These are phyloP conservation scores for Scortum barcoo DNA, from an alignment of 2,113 vertebrate species.

Conservation along the genomic window DNA sequence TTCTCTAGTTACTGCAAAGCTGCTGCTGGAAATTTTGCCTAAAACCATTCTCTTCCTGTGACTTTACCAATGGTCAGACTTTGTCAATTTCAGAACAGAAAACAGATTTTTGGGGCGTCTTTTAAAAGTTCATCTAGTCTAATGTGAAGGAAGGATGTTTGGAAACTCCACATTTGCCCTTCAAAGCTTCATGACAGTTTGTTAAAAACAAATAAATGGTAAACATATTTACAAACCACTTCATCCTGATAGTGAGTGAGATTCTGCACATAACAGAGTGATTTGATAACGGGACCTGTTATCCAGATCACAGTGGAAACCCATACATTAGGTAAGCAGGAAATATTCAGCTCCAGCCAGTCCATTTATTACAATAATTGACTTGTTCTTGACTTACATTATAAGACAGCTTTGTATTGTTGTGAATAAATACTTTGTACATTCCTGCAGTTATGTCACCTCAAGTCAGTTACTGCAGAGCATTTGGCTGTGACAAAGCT, in stretches of 20 bases:
- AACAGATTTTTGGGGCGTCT: neutral
- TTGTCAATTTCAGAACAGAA: neutral
- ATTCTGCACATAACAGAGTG: no score
- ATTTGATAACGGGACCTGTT: neutral
- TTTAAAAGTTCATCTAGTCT: no score
- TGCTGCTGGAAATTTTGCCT: neutral
- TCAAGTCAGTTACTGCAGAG: neutral
- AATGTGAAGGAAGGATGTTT: no score
- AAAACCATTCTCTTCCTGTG: neutral
- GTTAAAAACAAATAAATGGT: no score
- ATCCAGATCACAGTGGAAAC: neutral
- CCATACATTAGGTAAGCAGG: conserved; percentile 5
- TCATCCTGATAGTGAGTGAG: no score
- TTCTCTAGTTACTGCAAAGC: neutral
- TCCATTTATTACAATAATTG: conserved; percentile 15
- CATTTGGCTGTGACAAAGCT: neutral
- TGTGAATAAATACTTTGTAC: neutral
- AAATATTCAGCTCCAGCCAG: neutral
- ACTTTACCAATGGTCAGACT: neutral
- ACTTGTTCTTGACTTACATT: neutral
- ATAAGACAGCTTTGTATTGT: neutral
- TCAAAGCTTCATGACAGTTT: no score
- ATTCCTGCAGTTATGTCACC: neutral
- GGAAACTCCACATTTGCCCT: no score
- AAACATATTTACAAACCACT: no score